Evolutionary conservation across 2,113 vertebrate species (phyloP), one percentile per base, ranked within the genome.

Genomic region (Datnioides undecimradiatus): DNA sequence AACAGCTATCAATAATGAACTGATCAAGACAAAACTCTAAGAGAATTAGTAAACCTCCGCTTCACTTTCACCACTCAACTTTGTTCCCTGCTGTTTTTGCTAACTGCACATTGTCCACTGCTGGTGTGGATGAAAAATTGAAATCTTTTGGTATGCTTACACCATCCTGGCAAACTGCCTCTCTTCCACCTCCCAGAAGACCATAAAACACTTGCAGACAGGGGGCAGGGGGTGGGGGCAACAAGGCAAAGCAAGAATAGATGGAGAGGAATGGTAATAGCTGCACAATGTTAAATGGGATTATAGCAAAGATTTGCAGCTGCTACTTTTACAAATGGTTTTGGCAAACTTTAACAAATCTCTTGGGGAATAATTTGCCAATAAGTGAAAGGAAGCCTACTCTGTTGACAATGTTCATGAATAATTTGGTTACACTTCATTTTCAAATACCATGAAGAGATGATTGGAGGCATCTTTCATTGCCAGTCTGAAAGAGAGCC

Each of bases 391-490:
- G 31, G 25, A 69, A 76, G 64, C 16, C 58, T 0, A 5, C 65
- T 52, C 33, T 72, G 55, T 66, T 73, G 38, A 86, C 73, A 85
- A 76, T 73, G 65, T 82, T 87, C 84, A 86, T 90, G 81, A 92
- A 89, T 83, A 85, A 86, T 85, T 87, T 85, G 63, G 79, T 64
- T 82, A 75, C 65, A 86, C 79, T 87, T 83, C 3, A 80, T 88
- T 85, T 85, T 87, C 58, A 85, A 83, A 80, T 77, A 79, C 36
- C 5, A 14, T 41, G 41, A 60, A 23, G 64, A 16, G 84, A 86
- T 74, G 70, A 60, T 13, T 41, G 29, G 5, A 69, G 58, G 31
- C 59, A 67, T 82, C 73, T 71, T 82, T 79, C 62, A 66, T 10
- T 72, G 54, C 11, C 55, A 68, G 51, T 79, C 43, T 77, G 51